These are phyloP conservation scores for Drosophila mulleri DNA, from an alignment of 2,888 invertebrate genomes.

Conservation along the genomic window DNA sequence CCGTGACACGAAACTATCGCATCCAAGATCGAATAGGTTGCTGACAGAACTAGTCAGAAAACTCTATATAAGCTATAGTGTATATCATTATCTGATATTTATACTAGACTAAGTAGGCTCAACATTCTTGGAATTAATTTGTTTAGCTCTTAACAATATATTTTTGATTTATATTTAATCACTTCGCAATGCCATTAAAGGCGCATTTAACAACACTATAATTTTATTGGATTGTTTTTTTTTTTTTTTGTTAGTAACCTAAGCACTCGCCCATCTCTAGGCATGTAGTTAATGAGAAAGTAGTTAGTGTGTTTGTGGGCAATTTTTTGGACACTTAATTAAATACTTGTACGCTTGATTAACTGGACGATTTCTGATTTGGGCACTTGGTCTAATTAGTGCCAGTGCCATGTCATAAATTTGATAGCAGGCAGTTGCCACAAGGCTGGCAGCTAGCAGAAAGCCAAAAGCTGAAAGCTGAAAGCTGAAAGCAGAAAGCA, in stretches of 20 bases:
- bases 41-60: too few species aligned
- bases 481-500: slow-evolving; percentile 25
- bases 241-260: background rate
- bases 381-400: slow-evolving; percentile 66
- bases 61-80: too few species aligned
- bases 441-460: slow-evolving; percentile 4
- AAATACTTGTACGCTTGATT: slow-evolving; percentile 72
- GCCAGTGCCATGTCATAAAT: slow-evolving; percentile 63
- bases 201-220: background rate
- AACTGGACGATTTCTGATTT: slow-evolving; percentile 49
- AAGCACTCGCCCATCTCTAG: background rate
- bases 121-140: too few species aligned
- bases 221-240: background rate
- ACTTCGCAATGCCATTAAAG: too few species aligned
- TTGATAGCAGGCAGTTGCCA: slow-evolving; percentile 41
- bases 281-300: slow-evolving; percentile 18
- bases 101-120: too few species aligned
- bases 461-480: slow-evolving; percentile 1
- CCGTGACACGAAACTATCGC: background rate
- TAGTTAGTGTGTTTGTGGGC: background rate
- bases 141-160: too few species aligned
- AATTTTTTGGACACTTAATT: slow-evolving; percentile 58
- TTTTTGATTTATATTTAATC: too few species aligned
- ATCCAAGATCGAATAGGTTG: background rate
- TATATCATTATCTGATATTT: too few species aligned